Evolutionary conservation across 2,888 invertebrate species (phyloP).

Genomic region (Synergus laeviventris): DNA sequence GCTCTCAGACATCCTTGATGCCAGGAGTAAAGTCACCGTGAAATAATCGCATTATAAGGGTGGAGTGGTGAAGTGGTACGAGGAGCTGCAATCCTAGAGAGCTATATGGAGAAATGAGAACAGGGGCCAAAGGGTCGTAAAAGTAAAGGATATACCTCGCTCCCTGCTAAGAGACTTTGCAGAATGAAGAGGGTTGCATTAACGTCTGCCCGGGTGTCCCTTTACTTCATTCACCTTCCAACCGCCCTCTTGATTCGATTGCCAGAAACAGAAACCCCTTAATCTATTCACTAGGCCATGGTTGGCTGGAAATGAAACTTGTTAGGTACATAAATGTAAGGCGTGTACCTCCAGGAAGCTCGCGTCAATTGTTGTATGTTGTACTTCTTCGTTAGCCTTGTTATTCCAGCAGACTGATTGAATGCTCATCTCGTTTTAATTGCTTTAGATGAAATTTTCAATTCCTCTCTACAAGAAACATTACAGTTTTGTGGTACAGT

Average conservation of each 20-base stretch:
- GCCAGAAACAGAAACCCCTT: slow-evolving; percentile 53
- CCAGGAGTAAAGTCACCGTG: slow-evolving; percentile 58
- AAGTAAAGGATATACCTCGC: slow-evolving; percentile 39
- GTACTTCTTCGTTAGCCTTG: slow-evolving; percentile 15
- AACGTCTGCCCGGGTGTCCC: slow-evolving; percentile 52
- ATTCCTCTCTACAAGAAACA: neutral
- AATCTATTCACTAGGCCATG: slow-evolving; percentile 34
- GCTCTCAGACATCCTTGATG: slow-evolving; percentile 49
- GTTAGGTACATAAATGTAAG: slow-evolving; percentile 32
- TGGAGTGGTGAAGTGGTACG: slow-evolving; percentile 51
- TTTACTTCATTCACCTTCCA: slow-evolving; percentile 35
- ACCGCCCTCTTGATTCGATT: slow-evolving; percentile 56
- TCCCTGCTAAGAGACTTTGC: slow-evolving; percentile 42
- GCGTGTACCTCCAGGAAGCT: slow-evolving; percentile 7
- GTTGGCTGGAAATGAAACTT: slow-evolving; percentile 37
- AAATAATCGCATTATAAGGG: slow-evolving; percentile 54
- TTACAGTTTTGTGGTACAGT: neutral
- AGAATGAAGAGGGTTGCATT: slow-evolving; percentile 50
- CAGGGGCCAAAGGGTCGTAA: slow-evolving; percentile 36
- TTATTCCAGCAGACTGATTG: neutral
- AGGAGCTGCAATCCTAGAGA: slow-evolving; percentile 44
- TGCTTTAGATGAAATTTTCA: neutral
- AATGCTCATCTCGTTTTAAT: neutral
- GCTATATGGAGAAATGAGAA: slow-evolving; percentile 40
- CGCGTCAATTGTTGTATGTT: slow-evolving; percentile 34